Base-by-base conservation (phyloP, 2,113 vertebrate genomes). In the Corynorhinus townsendii region DNA sequence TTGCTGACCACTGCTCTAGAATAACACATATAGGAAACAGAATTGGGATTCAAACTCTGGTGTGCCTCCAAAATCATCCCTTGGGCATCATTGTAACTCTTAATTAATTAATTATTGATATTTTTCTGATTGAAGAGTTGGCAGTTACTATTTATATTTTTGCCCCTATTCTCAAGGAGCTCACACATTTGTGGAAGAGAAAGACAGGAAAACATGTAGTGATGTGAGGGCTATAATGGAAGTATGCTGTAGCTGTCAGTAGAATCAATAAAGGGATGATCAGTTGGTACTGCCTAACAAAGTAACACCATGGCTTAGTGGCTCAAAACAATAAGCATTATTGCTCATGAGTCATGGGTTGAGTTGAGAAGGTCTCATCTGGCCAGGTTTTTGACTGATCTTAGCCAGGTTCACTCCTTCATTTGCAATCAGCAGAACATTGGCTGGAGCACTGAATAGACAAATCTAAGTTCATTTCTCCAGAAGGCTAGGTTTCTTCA, bases 101-200 rank as follows among this genome's bases (percentile, higher is more conserved):
- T 83, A 84, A 56, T 56, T 68, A 90, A 56, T 66, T 66, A 72
- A 80, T 76, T 33, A 62, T 33, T 90, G 54, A 68, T 40, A 35
- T 72, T 94, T 95, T 95, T 92, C 73, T 49, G 59, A 89, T 90
- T 84, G 30, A 76, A 49, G 89, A 96, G 33, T 89, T 86, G 35
- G 19, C 71, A 90, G 71, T 3, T 26, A 20, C 73, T 54, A 16
- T n/a, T 91, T 84, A 54, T 45, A 75, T 69, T 73, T 72, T 16
- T 68, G 15, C 3, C 14, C 22, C 17, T 64, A 1, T 80, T 69
- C n/a, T 75, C 49, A 71, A 75, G 26, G 66, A 87, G 16, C 69
- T 75, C 38, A 38, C n/a, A 56, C 12, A 8, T 87, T 59, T 66
- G 17, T 93, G 20, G 35, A 80, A 87, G 54, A 90, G 24, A 87